These are phyloP conservation scores for Scaptomyza flava DNA, from an alignment of 2,888 invertebrate species.

Conservation along the genomic window DNA sequence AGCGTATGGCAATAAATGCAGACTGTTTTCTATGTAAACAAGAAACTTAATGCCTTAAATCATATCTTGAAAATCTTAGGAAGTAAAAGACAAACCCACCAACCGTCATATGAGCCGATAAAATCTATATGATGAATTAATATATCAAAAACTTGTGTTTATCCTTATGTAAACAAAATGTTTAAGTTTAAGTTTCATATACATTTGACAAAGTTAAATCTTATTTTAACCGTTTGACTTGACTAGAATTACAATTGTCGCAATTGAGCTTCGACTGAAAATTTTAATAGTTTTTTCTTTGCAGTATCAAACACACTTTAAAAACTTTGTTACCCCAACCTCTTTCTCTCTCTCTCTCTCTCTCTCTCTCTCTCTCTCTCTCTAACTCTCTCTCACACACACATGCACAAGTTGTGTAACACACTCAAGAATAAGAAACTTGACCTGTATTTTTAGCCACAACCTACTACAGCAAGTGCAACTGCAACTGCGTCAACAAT, in stretches of 20 bases:
- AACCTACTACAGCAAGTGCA: constrained; percentile 35
- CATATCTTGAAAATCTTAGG: too few relatives aligned
- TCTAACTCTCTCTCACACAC: neutral
- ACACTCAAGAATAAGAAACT: constrained; percentile 48
- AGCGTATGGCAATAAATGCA: neutral
- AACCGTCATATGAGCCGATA: neutral
- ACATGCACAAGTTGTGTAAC: neutral
- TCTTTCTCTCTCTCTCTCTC: too few relatives aligned
- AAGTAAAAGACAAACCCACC: too few relatives aligned
- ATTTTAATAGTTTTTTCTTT: neutral
- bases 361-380: neutral
- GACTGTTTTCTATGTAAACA: neutral
- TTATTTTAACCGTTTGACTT: neutral
- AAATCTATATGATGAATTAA: too few relatives aligned
- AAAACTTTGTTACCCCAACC: constrained; percentile 10
- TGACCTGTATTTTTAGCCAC: constrained; percentile 63
- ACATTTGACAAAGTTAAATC: neutral
- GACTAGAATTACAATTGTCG: neutral
- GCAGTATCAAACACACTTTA: constrained; percentile 13
- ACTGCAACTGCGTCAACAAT: constrained; percentile 39
- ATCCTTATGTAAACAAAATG: too few relatives aligned
- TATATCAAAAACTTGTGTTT: too few relatives aligned
- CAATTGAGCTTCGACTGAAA: neutral
- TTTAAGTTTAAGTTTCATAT: too few relatives aligned
- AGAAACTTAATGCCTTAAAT: neutral